Conservation (phyloP, 2,113 vertebrate species). For the Holacanthus passer region DNA sequence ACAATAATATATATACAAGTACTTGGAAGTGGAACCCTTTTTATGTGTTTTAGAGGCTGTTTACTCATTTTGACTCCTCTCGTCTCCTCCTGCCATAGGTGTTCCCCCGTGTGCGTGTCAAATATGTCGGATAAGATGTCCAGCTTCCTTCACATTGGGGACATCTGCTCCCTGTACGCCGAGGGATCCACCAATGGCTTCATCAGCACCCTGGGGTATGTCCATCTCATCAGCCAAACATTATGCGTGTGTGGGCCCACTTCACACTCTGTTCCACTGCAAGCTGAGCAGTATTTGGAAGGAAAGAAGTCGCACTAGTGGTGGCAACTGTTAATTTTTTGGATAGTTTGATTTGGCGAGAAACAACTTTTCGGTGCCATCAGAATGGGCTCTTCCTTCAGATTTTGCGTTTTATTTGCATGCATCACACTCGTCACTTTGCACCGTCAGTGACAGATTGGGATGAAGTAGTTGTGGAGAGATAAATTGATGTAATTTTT, state of each 20-base stretch:
- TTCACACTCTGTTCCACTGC: conserved; percentile 16
- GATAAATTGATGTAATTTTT: conserved; percentile 16
- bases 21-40: too few relatives aligned
- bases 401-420: background rate
- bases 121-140: conserved; percentile 99
- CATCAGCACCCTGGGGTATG: conserved; percentile 98
- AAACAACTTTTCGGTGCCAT: background rate
- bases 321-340: background rate
- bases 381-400: background rate
- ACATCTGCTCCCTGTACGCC: conserved; percentile 97
- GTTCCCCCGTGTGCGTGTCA: conserved; percentile 62
- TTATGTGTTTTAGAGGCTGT: background rate
- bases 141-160: conserved; percentile 97
- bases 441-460: background rate
- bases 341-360: background rate
- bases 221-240: conserved; percentile 27
- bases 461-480: background rate
- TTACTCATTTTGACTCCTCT: background rate
- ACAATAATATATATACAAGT: too few relatives aligned
- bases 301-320: background rate
- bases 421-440: conserved; percentile 1
- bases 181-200: conserved; percentile 98
- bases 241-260: conserved; percentile 21
- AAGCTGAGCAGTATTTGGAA: conserved; percentile 14
- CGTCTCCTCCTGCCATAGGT: conserved; percentile 78